phyloP scores from a whole-genome alignment of 2,113 vertebrate species.

The Otus sunia region DNA sequence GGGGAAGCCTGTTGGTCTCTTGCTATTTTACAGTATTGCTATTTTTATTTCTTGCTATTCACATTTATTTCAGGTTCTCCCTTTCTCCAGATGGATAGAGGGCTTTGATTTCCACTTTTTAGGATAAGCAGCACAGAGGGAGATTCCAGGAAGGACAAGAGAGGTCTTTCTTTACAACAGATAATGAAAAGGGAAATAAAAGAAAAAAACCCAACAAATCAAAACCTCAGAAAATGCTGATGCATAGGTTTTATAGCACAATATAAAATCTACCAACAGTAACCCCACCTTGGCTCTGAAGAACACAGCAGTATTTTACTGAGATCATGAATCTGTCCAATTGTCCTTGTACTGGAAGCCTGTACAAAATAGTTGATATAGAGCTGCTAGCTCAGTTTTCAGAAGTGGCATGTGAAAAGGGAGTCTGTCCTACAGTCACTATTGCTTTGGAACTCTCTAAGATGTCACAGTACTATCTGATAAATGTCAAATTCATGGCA shows the following conservation, averaged over 20 bases:
- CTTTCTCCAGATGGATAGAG: background rate
- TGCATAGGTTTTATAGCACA: background rate
- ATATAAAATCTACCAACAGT: background rate
- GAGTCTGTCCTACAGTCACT: background rate
- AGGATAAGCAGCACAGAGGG: background rate
- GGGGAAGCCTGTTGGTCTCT: background rate
- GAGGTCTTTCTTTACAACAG: background rate
- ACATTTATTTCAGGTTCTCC: background rate
- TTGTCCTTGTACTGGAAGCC: background rate
- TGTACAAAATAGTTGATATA: background rate
- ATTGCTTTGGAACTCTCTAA: background rate
- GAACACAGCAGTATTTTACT: background rate
- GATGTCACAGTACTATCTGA: background rate
- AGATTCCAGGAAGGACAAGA: background rate
- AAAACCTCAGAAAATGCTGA: background rate
- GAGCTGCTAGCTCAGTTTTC: background rate
- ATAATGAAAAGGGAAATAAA: accelerated
- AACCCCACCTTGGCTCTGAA: background rate
- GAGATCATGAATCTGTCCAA: background rate
- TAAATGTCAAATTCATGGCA: background rate
- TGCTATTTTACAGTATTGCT: background rate
- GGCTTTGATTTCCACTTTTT: background rate
- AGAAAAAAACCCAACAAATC: background rate
- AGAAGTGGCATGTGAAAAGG: background rate
- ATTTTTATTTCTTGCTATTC: background rate